Conservation (phyloP, 2,888 invertebrate genomes). For the Chaitophorus viminalis region DNA sequence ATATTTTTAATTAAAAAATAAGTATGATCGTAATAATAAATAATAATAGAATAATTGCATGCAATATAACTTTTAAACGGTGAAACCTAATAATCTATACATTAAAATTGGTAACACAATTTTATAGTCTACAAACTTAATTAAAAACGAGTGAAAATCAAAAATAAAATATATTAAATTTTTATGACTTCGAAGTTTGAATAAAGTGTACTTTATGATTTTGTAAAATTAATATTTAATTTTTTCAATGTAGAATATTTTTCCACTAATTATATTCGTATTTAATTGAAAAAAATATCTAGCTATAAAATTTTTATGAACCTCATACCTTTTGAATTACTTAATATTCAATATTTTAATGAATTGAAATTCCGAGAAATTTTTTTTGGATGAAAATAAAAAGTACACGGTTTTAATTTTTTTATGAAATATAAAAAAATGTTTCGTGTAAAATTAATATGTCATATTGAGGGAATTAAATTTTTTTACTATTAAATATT, state of each 20-base stretch:
- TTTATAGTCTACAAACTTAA: not conserved
- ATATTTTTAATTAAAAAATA: too few species aligned
- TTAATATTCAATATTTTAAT: not conserved
- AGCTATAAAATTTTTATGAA: not conserved
- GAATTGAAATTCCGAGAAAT: not conserved
- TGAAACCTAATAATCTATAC: too few species aligned
- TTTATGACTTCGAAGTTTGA: not conserved
- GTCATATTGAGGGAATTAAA: too few species aligned
- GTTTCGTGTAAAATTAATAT: too few species aligned
- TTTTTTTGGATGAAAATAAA: not conserved
- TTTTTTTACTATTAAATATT: too few species aligned
- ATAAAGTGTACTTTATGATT: not conserved
- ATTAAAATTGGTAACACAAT: not conserved
- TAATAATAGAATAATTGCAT: too few species aligned
- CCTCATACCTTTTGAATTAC: not conserved
- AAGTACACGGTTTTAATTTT: not conserved
- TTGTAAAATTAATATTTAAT: not conserved
- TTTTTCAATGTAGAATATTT: not conserved
- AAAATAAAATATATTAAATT: not conserved
- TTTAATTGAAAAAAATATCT: not conserved
- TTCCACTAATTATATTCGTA: not conserved
- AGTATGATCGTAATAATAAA: too few species aligned
- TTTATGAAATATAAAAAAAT: not conserved
- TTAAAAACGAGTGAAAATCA: not conserved
- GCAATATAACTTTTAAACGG: too few species aligned